Evolutionary conservation across 1,140 invertebrate genomes (phyloP).

Genomic region (Proctacanthus coquilletti): DNA sequence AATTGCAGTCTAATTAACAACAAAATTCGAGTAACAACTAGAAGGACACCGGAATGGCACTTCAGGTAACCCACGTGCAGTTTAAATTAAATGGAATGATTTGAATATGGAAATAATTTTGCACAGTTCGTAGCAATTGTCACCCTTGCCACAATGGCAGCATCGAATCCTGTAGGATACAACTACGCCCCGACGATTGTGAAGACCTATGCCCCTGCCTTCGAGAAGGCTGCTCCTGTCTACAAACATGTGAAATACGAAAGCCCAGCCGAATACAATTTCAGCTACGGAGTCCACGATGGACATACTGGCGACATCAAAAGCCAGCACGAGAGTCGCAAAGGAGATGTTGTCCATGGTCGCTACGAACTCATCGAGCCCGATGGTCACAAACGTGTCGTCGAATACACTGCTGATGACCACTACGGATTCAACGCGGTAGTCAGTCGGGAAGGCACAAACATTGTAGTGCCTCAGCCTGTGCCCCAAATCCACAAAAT

Average conservation of each 20-base stretch:
- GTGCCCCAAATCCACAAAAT: too few species aligned
- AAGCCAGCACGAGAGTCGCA: slow-evolving; percentile 35
- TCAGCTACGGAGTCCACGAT: slow-evolving; percentile 36
- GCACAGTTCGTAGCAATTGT: too few species aligned
- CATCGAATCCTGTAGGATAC: too few species aligned
- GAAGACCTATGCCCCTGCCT: slow-evolving; percentile 11
- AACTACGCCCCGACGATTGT: slow-evolving; percentile 11
- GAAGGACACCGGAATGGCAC: too few species aligned
- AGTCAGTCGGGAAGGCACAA: slow-evolving; percentile 14
- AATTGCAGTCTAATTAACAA: too few species aligned
- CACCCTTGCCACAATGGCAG: too few species aligned
- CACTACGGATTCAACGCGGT: slow-evolving; percentile 13
- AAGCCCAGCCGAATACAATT: slow-evolving; percentile 33
- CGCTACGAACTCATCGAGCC: slow-evolving; percentile 31
- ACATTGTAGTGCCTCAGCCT: too few species aligned
- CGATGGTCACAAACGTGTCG: slow-evolving; percentile 13
- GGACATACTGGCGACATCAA: slow-evolving; percentile 39
- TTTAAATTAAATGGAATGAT: too few species aligned
- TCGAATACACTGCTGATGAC: slow-evolving; percentile 15
- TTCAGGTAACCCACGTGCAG: too few species aligned
- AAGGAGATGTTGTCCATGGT: slow-evolving; percentile 39
- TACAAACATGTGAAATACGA: slow-evolving; percentile 37
- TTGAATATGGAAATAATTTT: too few species aligned
- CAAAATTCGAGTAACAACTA: too few species aligned
- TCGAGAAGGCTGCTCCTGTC: slow-evolving; percentile 14